phyloP scores from a whole-genome alignment of 2,888 invertebrate genomes.

The Oligia strigilis region DNA sequence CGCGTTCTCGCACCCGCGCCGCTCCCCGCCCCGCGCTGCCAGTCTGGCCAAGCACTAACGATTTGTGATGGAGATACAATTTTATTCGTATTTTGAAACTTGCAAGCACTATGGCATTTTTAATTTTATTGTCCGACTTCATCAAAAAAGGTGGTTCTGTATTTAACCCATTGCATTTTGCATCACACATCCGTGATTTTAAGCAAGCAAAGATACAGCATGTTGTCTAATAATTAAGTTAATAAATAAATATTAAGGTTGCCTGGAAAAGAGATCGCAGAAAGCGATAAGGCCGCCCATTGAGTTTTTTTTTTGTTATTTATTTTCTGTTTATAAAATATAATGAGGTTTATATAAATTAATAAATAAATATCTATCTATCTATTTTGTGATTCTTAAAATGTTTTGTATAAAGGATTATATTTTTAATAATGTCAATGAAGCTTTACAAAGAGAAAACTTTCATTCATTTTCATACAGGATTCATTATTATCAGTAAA shows the following conservation, averaged over 20 bases:
- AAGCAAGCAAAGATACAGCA: background rate
- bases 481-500: slow-evolving; percentile 15
- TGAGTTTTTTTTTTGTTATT: no score
- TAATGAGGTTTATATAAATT: no score
- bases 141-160: background rate
- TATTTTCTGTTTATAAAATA: no score
- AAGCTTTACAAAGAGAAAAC: slow-evolving; percentile 3
- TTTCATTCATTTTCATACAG: background rate
- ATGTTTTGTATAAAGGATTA: background rate
- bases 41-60: no score
- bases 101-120: background rate
- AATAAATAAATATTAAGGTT: background rate
- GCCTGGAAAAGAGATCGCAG: no score
- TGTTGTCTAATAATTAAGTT: background rate
- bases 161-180: background rate
- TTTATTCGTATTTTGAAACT: background rate
- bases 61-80: background rate
- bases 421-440: background rate
- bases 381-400: background rate
- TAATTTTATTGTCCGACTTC: background rate
- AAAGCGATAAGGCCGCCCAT: no score
- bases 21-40: no score
- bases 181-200: background rate
- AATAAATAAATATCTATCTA: no score
- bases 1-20: no score